phyloP scores from a whole-genome alignment of 1,140 invertebrate species.

The Tetragonula clypearis region DNA sequence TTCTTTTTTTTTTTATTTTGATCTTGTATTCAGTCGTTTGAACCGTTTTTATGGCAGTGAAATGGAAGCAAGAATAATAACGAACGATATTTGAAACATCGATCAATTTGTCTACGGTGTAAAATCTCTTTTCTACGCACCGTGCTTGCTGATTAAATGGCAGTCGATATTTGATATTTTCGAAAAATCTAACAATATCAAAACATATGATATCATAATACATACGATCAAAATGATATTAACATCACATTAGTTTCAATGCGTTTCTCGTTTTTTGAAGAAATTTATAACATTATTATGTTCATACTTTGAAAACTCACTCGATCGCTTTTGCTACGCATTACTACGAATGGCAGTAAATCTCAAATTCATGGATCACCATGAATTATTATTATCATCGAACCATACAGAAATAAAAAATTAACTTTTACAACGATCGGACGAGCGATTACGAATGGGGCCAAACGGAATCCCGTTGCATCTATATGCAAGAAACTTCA shows the following conservation, averaged over 20 bases:
- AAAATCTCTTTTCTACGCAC: slow-evolving; percentile 19
- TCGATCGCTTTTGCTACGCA: not conserved
- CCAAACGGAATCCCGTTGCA: slow-evolving; percentile 55
- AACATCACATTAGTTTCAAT: not conserved
- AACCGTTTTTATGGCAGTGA: slow-evolving; percentile 68
- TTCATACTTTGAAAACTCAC: too few relatives aligned
- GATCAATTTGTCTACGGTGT: slow-evolving; percentile 21
- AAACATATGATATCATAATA: not conserved
- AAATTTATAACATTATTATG: not conserved
- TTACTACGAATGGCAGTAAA: slow-evolving; percentile 64
- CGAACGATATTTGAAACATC: slow-evolving; percentile 26
- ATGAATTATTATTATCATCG: slow-evolving; percentile 30
- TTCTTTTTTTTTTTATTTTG: slow-evolving; percentile 10
- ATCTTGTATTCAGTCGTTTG: slow-evolving; percentile 56
- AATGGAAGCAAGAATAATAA: slow-evolving; percentile 66
- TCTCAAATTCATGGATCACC: not conserved
- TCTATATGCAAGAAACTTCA: slow-evolving; percentile 61
- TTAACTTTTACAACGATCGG: slow-evolving; percentile 29
- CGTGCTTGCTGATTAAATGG: slow-evolving; percentile 54
- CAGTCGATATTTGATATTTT: slow-evolving; percentile 44
- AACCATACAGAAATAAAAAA: slow-evolving; percentile 15
- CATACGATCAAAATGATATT: not conserved
- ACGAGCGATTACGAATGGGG: slow-evolving; percentile 60
- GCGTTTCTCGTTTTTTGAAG: too few relatives aligned
- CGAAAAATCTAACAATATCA: not conserved